A percentile compares a stretch with the other conserved stretches of the same genome.
Conservation (phyloP, 30 jellyfish, hydroid and myxozoan genomes). For the Morbakka virulenta region DNA sequence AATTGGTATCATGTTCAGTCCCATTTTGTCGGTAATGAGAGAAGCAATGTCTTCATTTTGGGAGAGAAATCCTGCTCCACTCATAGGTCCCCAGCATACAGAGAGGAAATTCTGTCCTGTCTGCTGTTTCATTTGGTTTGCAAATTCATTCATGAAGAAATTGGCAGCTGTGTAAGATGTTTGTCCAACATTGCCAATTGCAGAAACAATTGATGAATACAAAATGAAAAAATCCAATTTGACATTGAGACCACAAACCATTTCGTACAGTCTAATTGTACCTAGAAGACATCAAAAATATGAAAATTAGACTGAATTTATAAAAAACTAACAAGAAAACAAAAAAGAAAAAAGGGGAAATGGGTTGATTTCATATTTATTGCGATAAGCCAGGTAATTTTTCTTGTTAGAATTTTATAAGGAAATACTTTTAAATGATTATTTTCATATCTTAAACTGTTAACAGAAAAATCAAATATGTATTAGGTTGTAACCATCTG, state of each 20-base stretch:
- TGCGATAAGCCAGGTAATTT: no score
- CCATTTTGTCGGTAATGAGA: slow-evolving; percentile 30
- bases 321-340: no score
- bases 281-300: no score
- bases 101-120: slow-evolving; percentile 51
- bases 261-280: slow-evolving; percentile 21
- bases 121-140: slow-evolving; percentile 29
- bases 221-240: slow-evolving; percentile 47
- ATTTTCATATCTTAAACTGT: no score
- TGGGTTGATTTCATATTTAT: no score
- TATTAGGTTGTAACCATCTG: no score
- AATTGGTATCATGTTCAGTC: slow-evolving; percentile 39
- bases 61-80: slow-evolving; percentile 62
- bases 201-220: slow-evolving; percentile 54
- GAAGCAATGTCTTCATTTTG: slow-evolving; percentile 42
- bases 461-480: no score
- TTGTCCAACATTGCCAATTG: slow-evolving; percentile 61
- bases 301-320: no score
- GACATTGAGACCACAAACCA: slow-evolving; percentile 7
- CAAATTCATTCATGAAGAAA: slow-evolving; percentile 63
- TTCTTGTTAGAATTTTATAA: no score
- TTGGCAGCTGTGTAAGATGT: slow-evolving; percentile 60
- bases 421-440: no score
- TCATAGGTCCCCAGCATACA: slow-evolving; percentile 76
- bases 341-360: no score